These are phyloP conservation scores for Zaprionus vittiger DNA, from an alignment of 1,140 invertebrate genomes.

Conservation along the genomic window DNA sequence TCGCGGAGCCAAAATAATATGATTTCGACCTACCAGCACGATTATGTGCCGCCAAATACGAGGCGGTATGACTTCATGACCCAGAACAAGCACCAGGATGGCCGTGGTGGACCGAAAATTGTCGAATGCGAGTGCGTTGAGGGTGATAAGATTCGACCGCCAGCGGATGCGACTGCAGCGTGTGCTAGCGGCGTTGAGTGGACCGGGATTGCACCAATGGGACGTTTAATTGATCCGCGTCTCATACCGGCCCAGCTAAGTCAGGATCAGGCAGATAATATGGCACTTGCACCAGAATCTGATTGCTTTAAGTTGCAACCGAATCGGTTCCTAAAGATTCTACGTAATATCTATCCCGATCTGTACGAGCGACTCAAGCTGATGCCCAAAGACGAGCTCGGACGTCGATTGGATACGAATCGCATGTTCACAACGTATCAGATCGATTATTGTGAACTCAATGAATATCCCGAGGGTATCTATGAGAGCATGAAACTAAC, in stretches of 20 bases:
- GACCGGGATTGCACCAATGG: conserved; percentile 82
- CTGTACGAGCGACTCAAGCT: conserved; percentile 85
- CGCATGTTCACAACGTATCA: conserved; percentile 86
- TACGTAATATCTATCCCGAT: conserved; percentile 84
- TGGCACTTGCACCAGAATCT: conserved; percentile 58
- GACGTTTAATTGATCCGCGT: conserved; percentile 73
- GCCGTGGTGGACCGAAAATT: conserved; percentile 32
- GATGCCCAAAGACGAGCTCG: conserved; percentile 85
- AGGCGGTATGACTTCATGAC: conserved; percentile 74
- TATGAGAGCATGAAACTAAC: conserved; percentile 75
- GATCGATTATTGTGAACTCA: conserved; percentile 85
- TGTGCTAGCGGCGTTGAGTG: conserved; percentile 69
- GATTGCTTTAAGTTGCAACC: conserved; percentile 78
- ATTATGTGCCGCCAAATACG: conserved; percentile 70
- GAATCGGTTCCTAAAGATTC: conserved; percentile 78
- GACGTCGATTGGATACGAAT: conserved; percentile 85
- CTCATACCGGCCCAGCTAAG: conserved; percentile 70
- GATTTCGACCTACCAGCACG: conserved; percentile 77
- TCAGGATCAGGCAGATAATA: conserved; percentile 63
- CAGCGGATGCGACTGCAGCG: conserved; percentile 52
- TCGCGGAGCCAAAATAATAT: conserved; percentile 62
- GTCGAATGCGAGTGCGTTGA: conserved; percentile 73
- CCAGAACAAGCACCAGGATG: conserved; percentile 28
- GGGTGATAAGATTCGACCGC: conserved; percentile 58
- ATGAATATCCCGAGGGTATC: conserved; percentile 83